Evolutionary conservation across 2,113 vertebrate species (phyloP), one percentile per base, ranked within the genome.

Genomic region (Dromaius novaehollandiae): DNA sequence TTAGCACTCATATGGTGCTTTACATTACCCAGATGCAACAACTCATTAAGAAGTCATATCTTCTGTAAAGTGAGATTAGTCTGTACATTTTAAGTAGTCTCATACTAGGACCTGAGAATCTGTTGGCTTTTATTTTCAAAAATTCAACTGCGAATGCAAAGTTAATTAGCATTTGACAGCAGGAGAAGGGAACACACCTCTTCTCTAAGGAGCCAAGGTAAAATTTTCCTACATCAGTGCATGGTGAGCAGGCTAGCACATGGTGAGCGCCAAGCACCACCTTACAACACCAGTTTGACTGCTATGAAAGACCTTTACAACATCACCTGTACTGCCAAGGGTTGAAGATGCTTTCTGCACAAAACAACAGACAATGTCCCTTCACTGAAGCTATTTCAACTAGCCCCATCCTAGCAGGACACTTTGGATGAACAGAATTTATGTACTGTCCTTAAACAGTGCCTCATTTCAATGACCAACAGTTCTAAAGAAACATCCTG

Each of bases 171-270:
- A 12, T 14, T 16, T 51, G 42, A 28, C 44, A 91, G 78, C 75
- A 70, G 44, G 32, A 78, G 32, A 56, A 91, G 6, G 16, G 26
- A 64, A 68, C 13, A 32, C 11, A 56, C 2, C 30, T 61, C 40
- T 74, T 58, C 32, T 40, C 19, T 38, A 81, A 56, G 0, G 25
- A 15, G 18, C 38, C 26, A 74, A 16, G 0, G 0, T 36, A 9
- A 73, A 76, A 70, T 19, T 36, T 38, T 9, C 7, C 32, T 53
- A 34, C 60, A 34, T 18, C 11, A 63, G 34, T 32, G 63, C 24
- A 51, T 15, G 38, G 11, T 32, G 25, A 85, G 28, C 50, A 88
- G 75, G 16, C 30, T 75, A 61, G 71, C 28, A 19, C 13, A 42
- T 34, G n/a, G n/a, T n/a, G n/a, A 60, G 7, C 25, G 56, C n/a